A percentile compares a stretch with the other conserved stretches of the same genome.
Conservation (phyloP, 2,797 vertebrate species). For the Pterois miles region DNA sequence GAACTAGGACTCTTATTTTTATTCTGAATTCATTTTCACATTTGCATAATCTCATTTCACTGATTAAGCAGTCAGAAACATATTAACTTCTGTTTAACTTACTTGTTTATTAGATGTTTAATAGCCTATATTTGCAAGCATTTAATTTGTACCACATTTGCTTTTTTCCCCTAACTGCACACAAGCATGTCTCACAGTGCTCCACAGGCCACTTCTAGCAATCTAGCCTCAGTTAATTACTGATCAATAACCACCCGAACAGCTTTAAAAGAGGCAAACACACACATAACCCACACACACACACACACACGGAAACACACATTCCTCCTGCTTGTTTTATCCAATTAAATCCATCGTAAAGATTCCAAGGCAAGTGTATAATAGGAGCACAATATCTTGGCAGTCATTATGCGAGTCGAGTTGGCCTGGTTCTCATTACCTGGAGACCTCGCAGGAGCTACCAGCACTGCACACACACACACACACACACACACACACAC, state of each 20-base stretch:
- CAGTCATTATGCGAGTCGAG: slow-evolving; percentile 63
- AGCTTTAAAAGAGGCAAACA: slow-evolving; percentile 28
- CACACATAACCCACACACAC: neutral
- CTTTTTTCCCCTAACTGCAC: neutral
- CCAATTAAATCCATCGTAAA: slow-evolving; percentile 75
- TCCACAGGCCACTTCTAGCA: slow-evolving; percentile 36
- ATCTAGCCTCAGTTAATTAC: slow-evolving; percentile 56
- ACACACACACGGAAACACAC: slow-evolving; percentile 10
- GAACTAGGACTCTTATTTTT: neutral
- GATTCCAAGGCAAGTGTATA: slow-evolving; percentile 70
- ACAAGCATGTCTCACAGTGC: slow-evolving; percentile 8
- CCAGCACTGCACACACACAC: slow-evolving; percentile 4
- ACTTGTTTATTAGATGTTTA: slow-evolving; percentile 4
- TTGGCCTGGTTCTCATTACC: slow-evolving; percentile 74
- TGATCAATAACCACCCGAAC: slow-evolving; percentile 61
- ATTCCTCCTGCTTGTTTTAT: slow-evolving; percentile 35
- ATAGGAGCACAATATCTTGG: slow-evolving; percentile 62
- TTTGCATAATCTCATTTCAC: slow-evolving; percentile 32
- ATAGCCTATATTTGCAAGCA: slow-evolving; percentile 12
- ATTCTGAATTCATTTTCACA: slow-evolving; percentile 12
- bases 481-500: slow-evolving; percentile 15
- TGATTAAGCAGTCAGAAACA: neutral
- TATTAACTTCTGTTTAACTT: slow-evolving; percentile 17
- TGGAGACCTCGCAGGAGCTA: slow-evolving; percentile 51
- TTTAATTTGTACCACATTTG: slow-evolving; percentile 38